Conservation (phyloP, 1,140 invertebrate species). For the Drosophila bifasciata region DNA sequence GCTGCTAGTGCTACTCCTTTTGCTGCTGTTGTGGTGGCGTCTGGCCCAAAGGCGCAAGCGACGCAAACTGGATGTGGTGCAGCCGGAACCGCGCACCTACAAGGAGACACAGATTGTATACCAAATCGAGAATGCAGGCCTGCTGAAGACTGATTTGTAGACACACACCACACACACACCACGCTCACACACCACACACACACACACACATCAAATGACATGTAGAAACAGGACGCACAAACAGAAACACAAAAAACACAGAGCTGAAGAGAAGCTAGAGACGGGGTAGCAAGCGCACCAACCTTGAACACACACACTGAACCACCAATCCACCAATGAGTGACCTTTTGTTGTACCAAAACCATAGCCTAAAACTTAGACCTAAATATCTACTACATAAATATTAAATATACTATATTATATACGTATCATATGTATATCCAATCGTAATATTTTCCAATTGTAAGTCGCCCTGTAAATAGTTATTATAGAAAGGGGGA, state of each 20-base stretch:
- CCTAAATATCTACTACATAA: constrained; percentile 33
- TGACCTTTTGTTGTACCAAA: constrained; percentile 51
- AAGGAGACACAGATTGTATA: constrained; percentile 93
- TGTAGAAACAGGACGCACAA: constrained; percentile 8
- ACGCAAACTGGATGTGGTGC: constrained; percentile 87
- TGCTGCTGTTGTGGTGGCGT: constrained; percentile 72
- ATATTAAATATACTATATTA: constrained; percentile 14
- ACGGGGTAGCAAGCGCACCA: constrained; percentile 24
- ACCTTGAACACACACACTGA: constrained; percentile 30
- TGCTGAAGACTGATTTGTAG: constrained; percentile 91
- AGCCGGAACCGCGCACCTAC: constrained; percentile 92
- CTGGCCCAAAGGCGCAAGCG: constrained; percentile 79
- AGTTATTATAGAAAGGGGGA: constrained; percentile 1
- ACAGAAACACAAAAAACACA: constrained; percentile 34
- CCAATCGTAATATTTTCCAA: constrained; percentile 22
- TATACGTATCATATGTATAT: constrained; percentile 29
- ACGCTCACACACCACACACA: constrained; percentile 31
- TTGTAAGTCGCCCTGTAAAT: constrained; percentile 27
- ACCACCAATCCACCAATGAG: constrained; percentile 40
- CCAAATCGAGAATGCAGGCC: constrained; percentile 91
- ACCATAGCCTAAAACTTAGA: constrained; percentile 39
- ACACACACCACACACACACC: constrained; percentile 25
- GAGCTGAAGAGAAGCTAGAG: constrained; percentile 68
- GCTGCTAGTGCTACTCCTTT: constrained; percentile 80
- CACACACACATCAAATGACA: constrained; percentile 11